These are phyloP conservation scores for Drosophila takahashii DNA, from an alignment of 1,140 invertebrate species.

Conservation along the genomic window DNA sequence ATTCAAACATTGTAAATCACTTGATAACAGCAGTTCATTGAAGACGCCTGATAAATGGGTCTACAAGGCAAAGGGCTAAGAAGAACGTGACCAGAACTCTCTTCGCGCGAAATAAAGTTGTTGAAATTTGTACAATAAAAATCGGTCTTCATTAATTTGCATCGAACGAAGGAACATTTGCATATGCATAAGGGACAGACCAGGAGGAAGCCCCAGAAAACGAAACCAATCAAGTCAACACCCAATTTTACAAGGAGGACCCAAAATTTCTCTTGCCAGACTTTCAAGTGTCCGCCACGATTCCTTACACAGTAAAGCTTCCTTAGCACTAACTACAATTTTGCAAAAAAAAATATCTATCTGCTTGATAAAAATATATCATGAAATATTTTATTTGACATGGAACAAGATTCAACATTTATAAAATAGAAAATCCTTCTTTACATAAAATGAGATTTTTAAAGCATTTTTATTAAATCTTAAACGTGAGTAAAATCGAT, in stretches of 20 bases:
- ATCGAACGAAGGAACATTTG: slow-evolving; percentile 55
- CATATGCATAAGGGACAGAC: slow-evolving; percentile 48
- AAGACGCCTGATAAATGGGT: slow-evolving; percentile 49
- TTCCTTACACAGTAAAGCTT: slow-evolving; percentile 10
- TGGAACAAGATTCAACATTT: too few species aligned
- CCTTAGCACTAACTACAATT: background rate
- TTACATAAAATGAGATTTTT: too few species aligned
- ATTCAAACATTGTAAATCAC: slow-evolving; percentile 72
- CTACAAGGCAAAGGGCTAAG: background rate
- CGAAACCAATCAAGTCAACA: slow-evolving; percentile 76
- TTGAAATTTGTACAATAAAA: slow-evolving; percentile 73
- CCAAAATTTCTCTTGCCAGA: slow-evolving; percentile 60
- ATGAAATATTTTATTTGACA: too few species aligned
- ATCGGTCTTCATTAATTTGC: slow-evolving; percentile 77
- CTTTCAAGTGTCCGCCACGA: slow-evolving; percentile 27
- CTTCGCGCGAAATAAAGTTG: slow-evolving; percentile 66
- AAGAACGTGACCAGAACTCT: slow-evolving; percentile 10
- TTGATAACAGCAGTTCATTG: slow-evolving; percentile 15
- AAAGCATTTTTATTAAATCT: too few species aligned
- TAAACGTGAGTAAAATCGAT: too few species aligned
- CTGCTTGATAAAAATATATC: too few species aligned
- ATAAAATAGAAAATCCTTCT: too few species aligned
- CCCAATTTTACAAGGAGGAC: slow-evolving; percentile 63
- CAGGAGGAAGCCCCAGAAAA: slow-evolving; percentile 14
- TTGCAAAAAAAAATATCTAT: background rate